Evolutionary conservation across 2,888 invertebrate genomes (phyloP).

Genomic region (Andrena flavipes): DNA sequence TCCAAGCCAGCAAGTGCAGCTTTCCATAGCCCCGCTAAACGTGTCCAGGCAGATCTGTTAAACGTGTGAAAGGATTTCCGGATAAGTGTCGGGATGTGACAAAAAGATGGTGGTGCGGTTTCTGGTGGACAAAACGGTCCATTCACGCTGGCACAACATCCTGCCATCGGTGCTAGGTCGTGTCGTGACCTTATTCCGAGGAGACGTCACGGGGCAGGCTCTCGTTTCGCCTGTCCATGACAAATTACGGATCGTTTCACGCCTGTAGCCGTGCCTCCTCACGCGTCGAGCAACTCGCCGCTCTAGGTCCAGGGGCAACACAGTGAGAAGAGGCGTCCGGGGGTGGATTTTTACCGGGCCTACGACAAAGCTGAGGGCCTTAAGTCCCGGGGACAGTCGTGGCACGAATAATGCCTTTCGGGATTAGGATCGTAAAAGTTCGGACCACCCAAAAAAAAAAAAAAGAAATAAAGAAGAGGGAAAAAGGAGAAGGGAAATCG

Average conservation of each 20-base stretch:
- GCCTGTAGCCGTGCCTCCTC: slow-evolving; percentile 82
- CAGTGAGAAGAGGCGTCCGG: slow-evolving; percentile 78
- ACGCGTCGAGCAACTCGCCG: slow-evolving; percentile 78
- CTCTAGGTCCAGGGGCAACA: slow-evolving; percentile 59
- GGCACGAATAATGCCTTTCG: slow-evolving; percentile 82
- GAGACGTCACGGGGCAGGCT: slow-evolving; percentile 57
- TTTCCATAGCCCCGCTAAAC: slow-evolving; percentile 4
- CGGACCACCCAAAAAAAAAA: slow-evolving; percentile 78
- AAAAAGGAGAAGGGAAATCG: slow-evolving; percentile 61
- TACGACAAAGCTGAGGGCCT: slow-evolving; percentile 76
- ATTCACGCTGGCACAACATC: slow-evolving; percentile 42
- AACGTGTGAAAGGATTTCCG: slow-evolving; percentile 36
- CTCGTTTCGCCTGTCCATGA: slow-evolving; percentile 71
- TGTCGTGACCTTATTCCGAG: slow-evolving; percentile 58
- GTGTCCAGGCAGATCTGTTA: slow-evolving; percentile 17
- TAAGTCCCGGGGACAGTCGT: slow-evolving; percentile 81
- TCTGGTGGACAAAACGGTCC: slow-evolving; percentile 48
- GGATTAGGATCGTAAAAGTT: slow-evolving; percentile 79
- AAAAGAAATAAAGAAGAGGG: slow-evolving; percentile 18
- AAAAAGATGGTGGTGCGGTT: slow-evolving; percentile 17
- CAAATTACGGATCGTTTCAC: slow-evolving; percentile 84
- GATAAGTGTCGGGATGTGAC: neutral
- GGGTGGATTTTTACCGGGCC: slow-evolving; percentile 72
- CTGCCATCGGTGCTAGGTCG: slow-evolving; percentile 45
- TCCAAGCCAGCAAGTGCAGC: neutral